Evolutionary conservation across 2,888 invertebrate species (phyloP).

Genomic region (Rhodophaea formosa): DNA sequence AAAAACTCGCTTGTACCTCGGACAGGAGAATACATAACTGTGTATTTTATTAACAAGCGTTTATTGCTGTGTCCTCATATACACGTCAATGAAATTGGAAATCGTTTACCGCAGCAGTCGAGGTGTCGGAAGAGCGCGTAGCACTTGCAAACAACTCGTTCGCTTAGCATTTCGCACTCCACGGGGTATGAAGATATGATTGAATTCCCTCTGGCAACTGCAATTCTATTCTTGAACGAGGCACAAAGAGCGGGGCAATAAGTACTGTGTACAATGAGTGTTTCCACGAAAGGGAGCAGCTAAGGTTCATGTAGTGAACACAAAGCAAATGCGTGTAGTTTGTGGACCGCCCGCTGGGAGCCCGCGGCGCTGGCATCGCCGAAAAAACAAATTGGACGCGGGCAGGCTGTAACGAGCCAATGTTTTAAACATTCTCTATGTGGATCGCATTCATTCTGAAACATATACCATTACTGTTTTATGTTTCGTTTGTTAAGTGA

Average conservation of each 20-base stretch:
- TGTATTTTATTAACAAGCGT: constrained; percentile 30
- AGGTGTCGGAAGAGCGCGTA: constrained; percentile 24
- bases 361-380: constrained; percentile 50
- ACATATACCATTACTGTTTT: constrained; percentile 19
- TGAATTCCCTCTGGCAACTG: constrained; percentile 46
- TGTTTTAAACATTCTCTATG: constrained; percentile 49
- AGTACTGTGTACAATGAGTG: constrained; percentile 59
- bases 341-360: constrained; percentile 60
- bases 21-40: constrained; percentile 43
- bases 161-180: constrained; percentile 39
- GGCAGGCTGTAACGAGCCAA: constrained; percentile 50
- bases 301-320: constrained; percentile 42
- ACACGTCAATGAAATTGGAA: constrained; percentile 11
- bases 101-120: constrained; percentile 9
- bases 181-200: constrained; percentile 35
- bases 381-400: constrained; percentile 64
- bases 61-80: not conserved
- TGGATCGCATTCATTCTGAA: constrained; percentile 27
- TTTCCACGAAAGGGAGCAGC: constrained; percentile 61
- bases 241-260: constrained; percentile 55
- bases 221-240: constrained; percentile 46
- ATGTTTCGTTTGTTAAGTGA: not conserved
- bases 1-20: constrained; percentile 24
- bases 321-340: constrained; percentile 51
- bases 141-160: constrained; percentile 44